phyloP scores from a whole-genome alignment of 2,797 vertebrate genomes.

The Atherinosoma microstoma region DNA sequence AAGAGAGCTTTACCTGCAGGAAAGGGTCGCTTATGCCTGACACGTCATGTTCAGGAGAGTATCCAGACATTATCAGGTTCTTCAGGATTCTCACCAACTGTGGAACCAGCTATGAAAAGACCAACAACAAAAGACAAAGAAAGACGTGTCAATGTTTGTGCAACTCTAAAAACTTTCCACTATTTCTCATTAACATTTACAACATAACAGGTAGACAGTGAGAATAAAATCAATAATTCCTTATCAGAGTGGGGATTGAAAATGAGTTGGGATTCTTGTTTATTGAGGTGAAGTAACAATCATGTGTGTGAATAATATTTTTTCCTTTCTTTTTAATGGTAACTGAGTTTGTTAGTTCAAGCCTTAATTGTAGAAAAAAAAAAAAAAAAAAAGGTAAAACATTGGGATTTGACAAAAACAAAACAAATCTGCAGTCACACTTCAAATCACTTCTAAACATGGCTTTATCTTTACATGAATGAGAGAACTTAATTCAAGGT shows the following conservation, averaged over 20 bases:
- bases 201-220: constrained; percentile 13
- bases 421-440: neutral
- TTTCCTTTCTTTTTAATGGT: neutral
- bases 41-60: constrained; percentile 99
- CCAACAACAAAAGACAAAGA: constrained; percentile 31
- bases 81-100: constrained; percentile 99
- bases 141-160: constrained; percentile 52
- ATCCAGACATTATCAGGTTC: constrained; percentile 99
- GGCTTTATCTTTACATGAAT: constrained; percentile 2
- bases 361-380: constrained; percentile 10
- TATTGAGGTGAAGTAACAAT: constrained; percentile 7
- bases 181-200: constrained; percentile 12
- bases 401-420: constrained; percentile 24
- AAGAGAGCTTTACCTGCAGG: constrained; percentile 88
- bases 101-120: constrained; percentile 92
- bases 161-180: constrained; percentile 11
- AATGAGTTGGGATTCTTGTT: constrained; percentile 14
- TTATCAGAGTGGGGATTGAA: constrained; percentile 16
- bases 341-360: constrained; percentile 1
- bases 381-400: constrained; percentile 31
- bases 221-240: constrained; percentile 11
- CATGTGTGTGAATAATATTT: neutral
- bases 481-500: neutral
- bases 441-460: constrained; percentile 8
- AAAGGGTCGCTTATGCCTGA: constrained; percentile 99